Evolutionary conservation across 2,797 vertebrate species (phyloP).

Genomic region (Schizothorax lantsangensis): DNA sequence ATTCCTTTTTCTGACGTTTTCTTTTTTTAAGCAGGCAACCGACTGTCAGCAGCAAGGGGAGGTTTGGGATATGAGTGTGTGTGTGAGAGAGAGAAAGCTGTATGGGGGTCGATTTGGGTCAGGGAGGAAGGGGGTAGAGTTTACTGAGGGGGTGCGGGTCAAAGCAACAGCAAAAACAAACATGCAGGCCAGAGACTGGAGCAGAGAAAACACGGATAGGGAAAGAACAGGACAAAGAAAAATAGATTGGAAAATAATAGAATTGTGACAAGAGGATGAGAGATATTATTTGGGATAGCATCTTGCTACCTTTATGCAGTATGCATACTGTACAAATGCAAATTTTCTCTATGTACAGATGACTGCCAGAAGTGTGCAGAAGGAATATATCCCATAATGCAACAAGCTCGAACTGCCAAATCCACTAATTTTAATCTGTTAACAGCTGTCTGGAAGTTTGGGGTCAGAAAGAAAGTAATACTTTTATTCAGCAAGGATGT

Average conservation of each 20-base stretch:
- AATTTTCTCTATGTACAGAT: neutral
- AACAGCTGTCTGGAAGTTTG: neutral
- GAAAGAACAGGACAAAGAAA: constrained; percentile 10
- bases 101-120: constrained; percentile 22
- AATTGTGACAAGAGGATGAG: neutral
- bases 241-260: constrained; percentile 18
- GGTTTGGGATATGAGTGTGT: constrained; percentile 10
- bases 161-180: constrained; percentile 51
- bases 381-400: neutral
- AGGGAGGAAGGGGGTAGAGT: constrained; percentile 29
- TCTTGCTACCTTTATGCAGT: neutral
- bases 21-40: constrained; percentile 19
- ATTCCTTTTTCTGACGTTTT: constrained; percentile 27
- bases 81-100: neutral
- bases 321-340: neutral
- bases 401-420: neutral
- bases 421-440: neutral
- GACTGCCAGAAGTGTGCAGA: neutral
- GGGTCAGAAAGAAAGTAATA: neutral
- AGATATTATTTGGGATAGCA: neutral
- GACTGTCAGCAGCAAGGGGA: constrained; percentile 13
- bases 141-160: constrained; percentile 22
- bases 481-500: neutral
- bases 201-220: constrained; percentile 4
- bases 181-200: constrained; percentile 26